Base-by-base conservation (phyloP, 2,113 vertebrate genomes). In the Theropithecus gelada region DNA sequence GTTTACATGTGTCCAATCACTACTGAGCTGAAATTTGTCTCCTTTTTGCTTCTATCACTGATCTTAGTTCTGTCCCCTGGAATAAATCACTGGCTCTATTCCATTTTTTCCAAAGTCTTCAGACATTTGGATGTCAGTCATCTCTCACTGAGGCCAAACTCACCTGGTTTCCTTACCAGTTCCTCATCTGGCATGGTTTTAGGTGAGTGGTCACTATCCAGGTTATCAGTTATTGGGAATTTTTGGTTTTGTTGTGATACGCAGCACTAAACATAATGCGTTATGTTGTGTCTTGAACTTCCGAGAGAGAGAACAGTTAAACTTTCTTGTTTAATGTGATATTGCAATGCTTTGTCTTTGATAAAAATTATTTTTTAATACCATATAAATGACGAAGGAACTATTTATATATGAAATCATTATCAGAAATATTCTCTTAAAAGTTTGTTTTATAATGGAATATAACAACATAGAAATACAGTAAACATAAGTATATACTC, bases 391-490 rank as follows among this genome's bases (percentile, higher is more conserved):
- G 48, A 48, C 68, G 40, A 92, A 83, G 38, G 79, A 91, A 70
- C 13, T 93, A n/a, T 81, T 92, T 87, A 50, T 93, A 93, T 75
- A 78, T 86, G 66, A 79, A 92, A 10, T 83, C 50, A 76, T 75
- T 82, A 90, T 93, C 75, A 92, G 70, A 96, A 84, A 95, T 93
- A 88, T 72, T 96, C 12, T 92, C 88, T 93, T 95, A 94, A 98
- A 95, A 93, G 40, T 52, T 82, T 94, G 17, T 93, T 94, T 97
- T 94, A 86, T 86, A 81, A 40, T 93, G 23, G 55, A 93, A 55
- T 92, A 72, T 95, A 72, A 57, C 38, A 96, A 66, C 72, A 48
- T 88, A 91, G 93, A 96, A 93, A 76, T 93, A 82, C 6, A 43
- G 87, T 84, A 96, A 88, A 85, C 70, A 55, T 80, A 94, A 88